Base-by-base conservation (phyloP, 2,113 vertebrate genomes). In the Tympanuchus pallidicinctus region DNA sequence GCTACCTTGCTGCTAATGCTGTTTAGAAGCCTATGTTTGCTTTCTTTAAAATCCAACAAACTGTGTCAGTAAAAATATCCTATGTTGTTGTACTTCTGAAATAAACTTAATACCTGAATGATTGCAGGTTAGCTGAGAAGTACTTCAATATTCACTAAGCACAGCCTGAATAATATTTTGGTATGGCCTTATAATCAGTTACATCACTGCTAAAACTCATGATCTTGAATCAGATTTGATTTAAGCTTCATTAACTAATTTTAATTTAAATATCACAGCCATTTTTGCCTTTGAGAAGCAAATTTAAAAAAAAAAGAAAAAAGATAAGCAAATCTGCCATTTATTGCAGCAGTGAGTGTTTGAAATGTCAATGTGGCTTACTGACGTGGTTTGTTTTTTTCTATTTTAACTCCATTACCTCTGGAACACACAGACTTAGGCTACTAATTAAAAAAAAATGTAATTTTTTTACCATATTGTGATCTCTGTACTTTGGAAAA, bases 21-120 rank as follows among this genome's bases (percentile, higher is more conserved):
- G 11, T 5, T 59, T 66, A 85, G 66, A 90, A 91, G 34, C 19
- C 14, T 42, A 0, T 87, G 57, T 86, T 92, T 92, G 64, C 60
- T 81, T 80, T 91, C 57, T 88, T 18, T 65, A 83, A 92, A 92
- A 78, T 74, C 24, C 48, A 74, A n/a, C 16, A 86, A 57, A 80
- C 59, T 52, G 18, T 88, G 36, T 48, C 64, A 85, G 47, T 24
- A 89, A 72, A 36, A 89, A 91, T 59, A 91, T 45, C 38, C n/a
- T 81, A 78, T 47, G 32, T 80, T 32, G 43, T 48, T 72, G 10
- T 57, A 74, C 30, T 60, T 91, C 36, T 43, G 32, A 82, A 88
- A 82, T 79, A 61, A 81, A 88, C 64, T 57, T 64, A 78, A 52
- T 69, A 86, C 17, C 20, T 32, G 47, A 75, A 12, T 81, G 52